phyloP scores from a whole-genome alignment of 2,888 invertebrate species.

The Silvanus unidentatus region DNA sequence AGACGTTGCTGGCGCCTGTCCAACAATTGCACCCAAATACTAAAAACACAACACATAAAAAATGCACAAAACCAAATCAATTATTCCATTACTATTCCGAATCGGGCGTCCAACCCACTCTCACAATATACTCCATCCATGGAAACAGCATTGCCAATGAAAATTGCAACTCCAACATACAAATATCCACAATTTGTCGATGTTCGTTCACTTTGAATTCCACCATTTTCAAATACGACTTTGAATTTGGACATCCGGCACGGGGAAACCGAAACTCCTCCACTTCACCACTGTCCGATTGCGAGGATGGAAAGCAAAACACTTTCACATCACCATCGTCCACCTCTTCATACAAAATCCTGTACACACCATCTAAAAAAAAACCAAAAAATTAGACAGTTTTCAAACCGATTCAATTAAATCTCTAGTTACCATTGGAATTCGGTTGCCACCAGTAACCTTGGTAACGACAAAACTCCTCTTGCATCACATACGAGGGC shows the following conservation, averaged over 20 bases:
- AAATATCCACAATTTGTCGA: conserved; percentile 67
- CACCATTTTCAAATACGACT: conserved; percentile 79
- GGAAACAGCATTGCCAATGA: conserved; percentile 78
- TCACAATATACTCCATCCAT: conserved; percentile 91
- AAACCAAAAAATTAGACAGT: not conserved
- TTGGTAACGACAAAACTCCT: conserved; percentile 93
- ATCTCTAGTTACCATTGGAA: no score
- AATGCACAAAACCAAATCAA: not conserved
- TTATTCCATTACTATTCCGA: conserved; percentile 62
- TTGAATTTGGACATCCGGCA: conserved; percentile 86
- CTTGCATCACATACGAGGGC: conserved; percentile 98
- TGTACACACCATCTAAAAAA: conserved; percentile 62
- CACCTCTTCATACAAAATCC: conserved; percentile 81
- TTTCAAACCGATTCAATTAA: not conserved
- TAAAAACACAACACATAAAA: conserved; percentile 38
- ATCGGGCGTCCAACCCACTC: conserved; percentile 93
- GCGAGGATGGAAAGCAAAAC: conserved; percentile 80
- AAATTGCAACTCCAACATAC: conserved; percentile 68
- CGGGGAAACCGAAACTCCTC: conserved; percentile 85
- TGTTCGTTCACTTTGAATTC: conserved; percentile 64
- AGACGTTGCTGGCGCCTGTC: conserved; percentile 81
- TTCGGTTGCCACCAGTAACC: conserved; percentile 98
- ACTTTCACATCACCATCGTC: conserved; percentile 89
- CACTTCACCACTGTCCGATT: conserved; percentile 70
- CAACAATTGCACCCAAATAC: conserved; percentile 88